Conservation (phyloP, 1,140 invertebrate genomes). For the Apis dorsata region DNA sequence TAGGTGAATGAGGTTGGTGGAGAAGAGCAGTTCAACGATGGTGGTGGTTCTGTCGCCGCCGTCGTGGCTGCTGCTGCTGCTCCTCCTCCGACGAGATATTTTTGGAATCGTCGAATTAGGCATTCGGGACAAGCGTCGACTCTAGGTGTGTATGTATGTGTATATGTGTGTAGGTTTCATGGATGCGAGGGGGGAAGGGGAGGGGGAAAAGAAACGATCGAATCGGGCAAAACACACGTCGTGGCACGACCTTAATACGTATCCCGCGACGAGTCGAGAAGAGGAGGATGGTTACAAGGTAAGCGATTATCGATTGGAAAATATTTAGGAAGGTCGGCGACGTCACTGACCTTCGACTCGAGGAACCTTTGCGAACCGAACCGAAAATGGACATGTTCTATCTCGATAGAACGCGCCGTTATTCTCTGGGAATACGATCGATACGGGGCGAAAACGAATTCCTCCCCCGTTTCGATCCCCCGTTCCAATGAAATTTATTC, state of each 20-base stretch:
- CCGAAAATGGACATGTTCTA: constrained; percentile 18
- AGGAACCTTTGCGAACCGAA: constrained; percentile 8
- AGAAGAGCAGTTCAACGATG: constrained; percentile 40
- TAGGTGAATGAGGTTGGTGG: constrained; percentile 71
- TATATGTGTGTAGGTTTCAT: too few relatives aligned
- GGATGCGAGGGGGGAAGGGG: not conserved
- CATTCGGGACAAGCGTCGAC: constrained; percentile 53
- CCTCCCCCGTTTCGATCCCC: not conserved
- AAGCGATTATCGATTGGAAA: constrained; percentile 44
- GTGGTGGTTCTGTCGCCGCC: constrained; percentile 21
- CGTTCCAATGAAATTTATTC: not conserved
- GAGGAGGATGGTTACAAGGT: constrained; percentile 16
- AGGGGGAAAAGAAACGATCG: not conserved
- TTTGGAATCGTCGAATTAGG: constrained; percentile 67
- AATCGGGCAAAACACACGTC: not conserved
- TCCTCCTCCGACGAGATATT: constrained; percentile 56
- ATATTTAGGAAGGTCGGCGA: constrained; percentile 50
- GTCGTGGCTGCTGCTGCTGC: constrained; percentile 14
- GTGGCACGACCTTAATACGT: constrained; percentile 28
- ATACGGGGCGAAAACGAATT: not conserved
- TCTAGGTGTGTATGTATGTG: not conserved
- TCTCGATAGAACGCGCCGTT: not conserved
- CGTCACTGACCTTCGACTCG: constrained; percentile 43
- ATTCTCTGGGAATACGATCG: not conserved
- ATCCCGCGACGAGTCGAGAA: constrained; percentile 7